Evolutionary conservation across 2,888 invertebrate genomes (phyloP), one percentile per base, ranked within the genome.

Genomic region (Muscina levida): DNA sequence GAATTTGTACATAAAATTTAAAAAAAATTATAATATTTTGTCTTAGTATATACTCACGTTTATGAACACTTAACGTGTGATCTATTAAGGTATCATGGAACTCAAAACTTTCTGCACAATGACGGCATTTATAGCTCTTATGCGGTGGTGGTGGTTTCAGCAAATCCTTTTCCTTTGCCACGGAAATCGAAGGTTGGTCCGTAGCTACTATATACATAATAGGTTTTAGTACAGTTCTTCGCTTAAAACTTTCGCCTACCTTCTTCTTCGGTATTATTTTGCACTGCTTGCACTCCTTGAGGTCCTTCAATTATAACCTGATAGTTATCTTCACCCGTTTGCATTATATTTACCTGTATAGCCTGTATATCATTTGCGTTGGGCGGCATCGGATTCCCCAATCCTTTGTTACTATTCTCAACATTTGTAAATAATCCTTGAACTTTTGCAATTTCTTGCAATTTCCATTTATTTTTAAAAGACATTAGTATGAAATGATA

Each of bases 401-500:
- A 22, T 6, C 46, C 46, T 6, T 3, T n/a, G 22, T 26, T 13
- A 44, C 26, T n/a, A 3, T n/a, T 56, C 24, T 24, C 56, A 19
- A 1, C 22, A 3, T 10, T 22, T 31, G 31, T 31, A n/a, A n/a
- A n/a, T 31, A 31, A 31, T 31, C 31, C 31, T 17, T 15, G n/a
- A 1, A 57, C 17, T 26, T 65, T 74, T 56, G 26, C n/a, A 22
- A 67, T 19, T 19, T 48, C 19, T 2, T 13, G 31, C 19, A 19
- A 57, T 37, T 24, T 48, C 53, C 26, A 19, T 48, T 37, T 22
- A 1, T 1, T 44, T 24, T 76, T 65, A 19, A 68, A 57, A 15
- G 86, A 82, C 57, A 87, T 78, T 26, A 84, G 84, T 5, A 88
- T 82, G 62, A 87, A 88, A 66, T 87, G 87, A 85, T 86, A 87